phyloP scores from a whole-genome alignment of 2,113 vertebrate species.

The Dasyprocta punctata region DNA sequence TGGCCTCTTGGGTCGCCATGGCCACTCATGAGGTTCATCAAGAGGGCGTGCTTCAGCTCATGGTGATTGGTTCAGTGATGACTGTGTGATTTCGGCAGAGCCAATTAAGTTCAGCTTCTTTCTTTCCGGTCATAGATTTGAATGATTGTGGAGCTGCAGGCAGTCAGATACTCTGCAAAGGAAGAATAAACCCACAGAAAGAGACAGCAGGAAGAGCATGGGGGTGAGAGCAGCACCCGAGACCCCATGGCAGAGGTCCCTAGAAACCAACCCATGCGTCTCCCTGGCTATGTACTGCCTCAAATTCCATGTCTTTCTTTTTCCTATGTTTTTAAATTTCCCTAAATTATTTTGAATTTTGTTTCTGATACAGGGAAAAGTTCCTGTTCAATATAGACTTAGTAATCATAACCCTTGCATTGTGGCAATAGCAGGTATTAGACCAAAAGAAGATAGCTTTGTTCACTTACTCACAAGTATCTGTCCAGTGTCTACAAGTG shows the following conservation, averaged over 20 bases:
- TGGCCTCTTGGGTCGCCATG: neutral
- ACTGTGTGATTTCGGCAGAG: neutral
- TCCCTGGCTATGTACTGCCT: neutral
- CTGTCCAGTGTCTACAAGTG: neutral
- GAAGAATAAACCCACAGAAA: neutral
- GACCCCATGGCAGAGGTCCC: neutral
- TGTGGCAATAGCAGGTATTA: neutral
- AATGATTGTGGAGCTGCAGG: neutral
- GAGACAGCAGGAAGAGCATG: neutral
- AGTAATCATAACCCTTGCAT: neutral
- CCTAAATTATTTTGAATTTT: neutral
- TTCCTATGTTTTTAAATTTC: neutral
- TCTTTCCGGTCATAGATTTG: neutral
- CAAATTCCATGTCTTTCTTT: neutral
- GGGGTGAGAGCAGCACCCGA: neutral
- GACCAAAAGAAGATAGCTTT: neutral
- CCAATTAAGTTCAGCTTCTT: neutral
- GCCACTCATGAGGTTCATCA: neutral
- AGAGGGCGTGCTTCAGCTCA: neutral
- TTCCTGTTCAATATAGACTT: neutral
- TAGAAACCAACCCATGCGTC: neutral
- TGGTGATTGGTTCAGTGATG: neutral
- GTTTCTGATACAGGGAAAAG: neutral
- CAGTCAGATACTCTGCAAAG: neutral
- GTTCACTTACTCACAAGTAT: neutral